phyloP scores from a whole-genome alignment of 2,888 invertebrate genomes.

The Hemithea aestivaria region DNA sequence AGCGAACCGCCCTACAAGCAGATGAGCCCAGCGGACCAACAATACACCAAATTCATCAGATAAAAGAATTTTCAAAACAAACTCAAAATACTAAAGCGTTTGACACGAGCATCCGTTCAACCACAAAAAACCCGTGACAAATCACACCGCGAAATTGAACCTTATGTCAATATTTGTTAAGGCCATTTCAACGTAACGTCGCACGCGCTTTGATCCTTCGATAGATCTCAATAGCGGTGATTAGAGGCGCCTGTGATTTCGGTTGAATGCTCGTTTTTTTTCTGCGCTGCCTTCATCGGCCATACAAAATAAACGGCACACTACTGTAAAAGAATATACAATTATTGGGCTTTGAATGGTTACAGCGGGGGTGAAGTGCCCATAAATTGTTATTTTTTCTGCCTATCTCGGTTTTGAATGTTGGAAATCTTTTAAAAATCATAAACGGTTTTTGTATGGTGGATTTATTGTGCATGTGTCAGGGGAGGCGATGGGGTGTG shows the following conservation, averaged over 20 bases:
- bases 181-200: constrained; percentile 58
- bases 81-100: constrained; percentile 79
- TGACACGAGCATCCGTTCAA: constrained; percentile 78
- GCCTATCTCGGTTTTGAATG: constrained; percentile 40
- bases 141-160: constrained; percentile 56
- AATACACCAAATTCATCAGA: constrained; percentile 77
- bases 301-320: constrained; percentile 73
- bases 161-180: constrained; percentile 64
- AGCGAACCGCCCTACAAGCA: constrained; percentile 64
- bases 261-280: constrained; percentile 73
- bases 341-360: constrained; percentile 77
- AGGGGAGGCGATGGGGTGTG: constrained; percentile 51
- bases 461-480: constrained; percentile 62
- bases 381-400: constrained; percentile 75
- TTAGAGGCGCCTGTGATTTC: constrained; percentile 79
- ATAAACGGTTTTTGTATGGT: constrained; percentile 58
- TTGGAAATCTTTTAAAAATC: constrained; percentile 71
- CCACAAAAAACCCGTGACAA: constrained; percentile 69
- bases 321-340: constrained; percentile 80
- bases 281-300: constrained; percentile 65
- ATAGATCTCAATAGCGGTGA: constrained; percentile 79
- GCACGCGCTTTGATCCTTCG: constrained; percentile 70
- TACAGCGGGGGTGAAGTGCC: constrained; percentile 78
- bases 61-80: constrained; percentile 80
- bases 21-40: constrained; percentile 64